Evolutionary conservation across 2,797 vertebrate species (phyloP), one percentile per base, ranked within the genome.

Genomic region (Pseudochromis fuscus): DNA sequence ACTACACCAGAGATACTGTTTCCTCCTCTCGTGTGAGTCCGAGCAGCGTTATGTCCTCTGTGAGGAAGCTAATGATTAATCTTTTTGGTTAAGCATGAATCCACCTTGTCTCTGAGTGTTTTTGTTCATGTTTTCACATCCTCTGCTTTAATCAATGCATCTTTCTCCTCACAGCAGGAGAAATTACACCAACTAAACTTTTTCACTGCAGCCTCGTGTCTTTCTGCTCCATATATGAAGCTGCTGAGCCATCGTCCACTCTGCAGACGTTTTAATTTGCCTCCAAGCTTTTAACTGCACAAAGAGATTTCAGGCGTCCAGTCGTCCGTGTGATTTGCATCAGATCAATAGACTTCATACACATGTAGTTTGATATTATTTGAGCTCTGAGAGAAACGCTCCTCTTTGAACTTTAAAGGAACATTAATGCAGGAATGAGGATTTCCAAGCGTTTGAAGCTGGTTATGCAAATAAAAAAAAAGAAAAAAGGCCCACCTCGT

Each of bases 281-380:
- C 19, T 21, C 62, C 72, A 25, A 59, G 49, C 42, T 67, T 71
- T 46, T 28, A 37, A 33, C 72, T 72, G 52, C 62, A 35, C 59
- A 48, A 42, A 55, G 58, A 72, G 57, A 82, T 78, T 72, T 82
- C 61, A 75, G 53, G 53, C 18, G 50, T 59, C 72, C 59, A 62
- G 77, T 79, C 79, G 62, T 67, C 49, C 76, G 52, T 55, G 16
- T 85, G 21, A 85, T 68, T 71, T 67, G 71, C 72, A 84, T 86
- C 64, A 79, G 63, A 83, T 83, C 79, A 89, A 66, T 75, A 52
- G 64, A 67, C 57, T 60, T 58, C 21, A 53, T 38, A 49, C 2
- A 5, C 42, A 3, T 72, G 57, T 40, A 67, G 45, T 71, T 76
- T 77, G 57, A 82, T 75, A 76, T 76, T 75, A 57, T 74, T 61